Conservation (phyloP, 1,140 invertebrate genomes). For the Temnothorax curvispinosus region DNA sequence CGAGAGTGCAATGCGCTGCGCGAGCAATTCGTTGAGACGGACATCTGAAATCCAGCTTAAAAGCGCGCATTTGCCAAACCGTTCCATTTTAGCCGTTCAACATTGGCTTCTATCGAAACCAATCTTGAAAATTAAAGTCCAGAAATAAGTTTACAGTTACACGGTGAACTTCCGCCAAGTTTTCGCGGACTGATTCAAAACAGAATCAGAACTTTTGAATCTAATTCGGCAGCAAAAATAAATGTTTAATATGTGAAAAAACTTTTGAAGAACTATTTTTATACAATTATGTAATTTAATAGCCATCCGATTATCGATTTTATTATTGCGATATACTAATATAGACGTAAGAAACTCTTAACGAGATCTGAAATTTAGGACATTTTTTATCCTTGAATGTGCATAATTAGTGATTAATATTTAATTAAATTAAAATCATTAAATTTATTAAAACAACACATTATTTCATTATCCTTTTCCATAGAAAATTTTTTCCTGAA, state of each 20-base stretch:
- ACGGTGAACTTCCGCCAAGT: not conserved
- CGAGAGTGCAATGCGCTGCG: not conserved
- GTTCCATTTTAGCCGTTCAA: not conserved
- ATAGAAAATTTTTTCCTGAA: not conserved
- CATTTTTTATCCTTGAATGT: not conserved
- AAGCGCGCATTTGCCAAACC: not conserved
- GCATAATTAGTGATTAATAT: not conserved
- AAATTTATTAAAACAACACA: not conserved
- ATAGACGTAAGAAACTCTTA: not conserved
- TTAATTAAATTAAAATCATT: not conserved
- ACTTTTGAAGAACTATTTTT: not conserved
- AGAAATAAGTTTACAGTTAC: constrained; percentile 32
- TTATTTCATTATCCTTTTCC: not conserved
- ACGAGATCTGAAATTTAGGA: not conserved
- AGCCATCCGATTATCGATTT: not conserved
- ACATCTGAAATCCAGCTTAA: not conserved
- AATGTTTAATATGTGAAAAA: not conserved
- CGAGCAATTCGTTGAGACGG: not conserved
- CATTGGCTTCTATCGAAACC: not conserved
- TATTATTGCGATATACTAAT: not conserved
- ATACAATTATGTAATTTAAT: not conserved
- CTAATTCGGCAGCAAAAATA: not conserved
- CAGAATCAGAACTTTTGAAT: constrained; percentile 17
- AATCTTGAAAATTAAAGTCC: constrained; percentile 4
- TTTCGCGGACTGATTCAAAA: not conserved